These are phyloP conservation scores for Phenacoccus solenopsis DNA, from an alignment of 1,140 invertebrate species.

Conservation along the genomic window DNA sequence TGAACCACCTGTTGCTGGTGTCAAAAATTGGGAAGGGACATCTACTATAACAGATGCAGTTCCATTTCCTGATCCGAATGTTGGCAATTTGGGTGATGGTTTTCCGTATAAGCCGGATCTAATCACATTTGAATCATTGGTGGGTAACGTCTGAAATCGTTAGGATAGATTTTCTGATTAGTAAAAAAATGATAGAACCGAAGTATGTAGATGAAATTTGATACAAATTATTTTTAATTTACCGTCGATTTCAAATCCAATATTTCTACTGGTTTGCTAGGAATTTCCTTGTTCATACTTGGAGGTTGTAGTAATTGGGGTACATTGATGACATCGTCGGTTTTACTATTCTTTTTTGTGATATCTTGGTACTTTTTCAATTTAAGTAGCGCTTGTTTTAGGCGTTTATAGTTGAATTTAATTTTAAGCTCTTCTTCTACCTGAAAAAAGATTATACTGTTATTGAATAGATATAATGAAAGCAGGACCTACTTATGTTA, in stretches of 20 bases:
- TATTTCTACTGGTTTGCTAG: not conserved
- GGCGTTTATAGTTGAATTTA: constrained; percentile 4
- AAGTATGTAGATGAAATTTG: not conserved
- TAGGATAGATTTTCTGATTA: too few relatives aligned
- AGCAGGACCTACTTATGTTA: too few relatives aligned
- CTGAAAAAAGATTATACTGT: too few relatives aligned
- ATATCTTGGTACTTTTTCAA: constrained; percentile 7
- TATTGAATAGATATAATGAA: too few relatives aligned
- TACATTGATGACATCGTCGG: not conserved
- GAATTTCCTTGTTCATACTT: not conserved
- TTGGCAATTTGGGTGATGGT: not conserved
- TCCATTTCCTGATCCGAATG: not conserved
- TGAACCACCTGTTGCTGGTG: constrained; percentile 38
- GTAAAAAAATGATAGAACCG: not conserved
- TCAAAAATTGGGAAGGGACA: constrained; percentile 38
- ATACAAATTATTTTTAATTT: too few relatives aligned
- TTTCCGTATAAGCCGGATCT: not conserved
- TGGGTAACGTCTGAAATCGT: not conserved
- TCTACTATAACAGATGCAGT: constrained; percentile 33
- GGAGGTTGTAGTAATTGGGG: not conserved
- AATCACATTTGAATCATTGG: not conserved
- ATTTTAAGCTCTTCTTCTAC: not conserved
- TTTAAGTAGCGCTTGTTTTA: not conserved
- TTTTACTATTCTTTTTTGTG: not conserved
- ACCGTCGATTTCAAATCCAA: too few relatives aligned